phyloP scores from a whole-genome alignment of 37 sponge, comb jelly and placozoan genomes.

The Beroe ovata region DNA sequence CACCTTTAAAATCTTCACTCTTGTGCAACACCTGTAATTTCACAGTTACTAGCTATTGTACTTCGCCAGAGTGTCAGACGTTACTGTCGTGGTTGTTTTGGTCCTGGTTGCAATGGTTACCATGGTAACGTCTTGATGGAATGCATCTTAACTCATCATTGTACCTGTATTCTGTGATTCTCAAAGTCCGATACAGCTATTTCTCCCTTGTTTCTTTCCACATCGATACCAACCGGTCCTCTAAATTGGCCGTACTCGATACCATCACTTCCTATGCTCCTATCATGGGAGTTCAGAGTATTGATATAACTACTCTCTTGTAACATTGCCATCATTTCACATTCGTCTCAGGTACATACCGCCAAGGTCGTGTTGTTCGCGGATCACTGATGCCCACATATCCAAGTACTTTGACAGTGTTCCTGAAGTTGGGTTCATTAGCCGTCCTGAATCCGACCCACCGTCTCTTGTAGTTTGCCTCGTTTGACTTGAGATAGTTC shows the following conservation, averaged over 20 bases:
- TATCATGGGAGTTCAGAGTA: neutral
- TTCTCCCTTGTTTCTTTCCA: neutral
- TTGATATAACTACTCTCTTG: no score
- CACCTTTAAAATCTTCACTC: neutral
- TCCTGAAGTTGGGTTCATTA: conserved; percentile 60
- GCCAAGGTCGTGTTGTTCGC: conserved; percentile 15
- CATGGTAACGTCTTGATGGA: no score
- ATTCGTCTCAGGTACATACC: no score
- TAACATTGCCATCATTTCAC: no score
- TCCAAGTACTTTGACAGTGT: conserved; percentile 65
- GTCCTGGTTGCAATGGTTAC: no score
- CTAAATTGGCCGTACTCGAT: conserved; percentile 10
- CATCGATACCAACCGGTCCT: conserved; percentile 50
- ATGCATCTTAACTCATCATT: no score
- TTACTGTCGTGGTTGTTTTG: no score
- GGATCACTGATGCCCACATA: conserved; percentile 50
- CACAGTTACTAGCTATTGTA: no score
- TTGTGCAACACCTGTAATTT: conserved; percentile 32
- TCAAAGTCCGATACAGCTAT: conserved; percentile 55
- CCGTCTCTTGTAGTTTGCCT: conserved; percentile 51
- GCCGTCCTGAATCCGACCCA: conserved; percentile 65
- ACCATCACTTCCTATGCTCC: conserved; percentile 39
- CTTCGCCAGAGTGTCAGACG: no score
- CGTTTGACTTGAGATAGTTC: conserved; percentile 57
- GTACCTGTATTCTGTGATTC: conserved; percentile 57